Evolutionary conservation across 1,140 invertebrate genomes (phyloP), one percentile per base, ranked within the genome.

Genomic region (Tetramorium parvispinum): DNA sequence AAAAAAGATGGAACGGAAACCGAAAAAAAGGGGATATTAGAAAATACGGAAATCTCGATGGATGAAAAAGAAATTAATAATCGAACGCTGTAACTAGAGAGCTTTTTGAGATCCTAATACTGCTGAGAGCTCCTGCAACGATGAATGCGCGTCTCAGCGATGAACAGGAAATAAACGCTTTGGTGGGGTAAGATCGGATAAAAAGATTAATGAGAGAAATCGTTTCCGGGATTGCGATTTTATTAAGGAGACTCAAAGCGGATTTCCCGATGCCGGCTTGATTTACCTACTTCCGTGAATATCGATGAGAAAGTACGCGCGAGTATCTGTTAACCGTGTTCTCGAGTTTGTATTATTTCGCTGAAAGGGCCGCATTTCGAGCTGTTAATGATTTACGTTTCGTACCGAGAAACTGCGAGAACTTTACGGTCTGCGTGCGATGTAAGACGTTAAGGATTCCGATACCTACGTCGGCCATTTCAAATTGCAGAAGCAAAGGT

Each of bases 91-190:
- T 82, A 89, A 76, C 86, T 55, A 37, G 70, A 68, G 70, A 85
- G 85, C 82, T 88, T 90, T 90, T 88, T 86, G 89, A 88, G 85
- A 90, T 90, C 87, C 86, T 88, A 90, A 90, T 90, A 88, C 89
- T 70, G n/a, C 71, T 82, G 86, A 90, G 78, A 90, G 76, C 76
- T 63, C 53, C 81, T 71, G 77, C 32, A 51, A 81, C 83, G 87
- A 57, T 71, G 86, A 82, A 81, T 88, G 76, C 68, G 46, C 81
- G 57, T 78, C 81, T 88, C 55, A 40, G 73, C 87, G 49, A 89
- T 76, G 73, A 86, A 89, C 87, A 75, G 65, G 85, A 89, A 89
- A 89, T 89, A 89, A 89, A 89, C 88, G 88, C 88, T 89, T 89
- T 87, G 88, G 76, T 78, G 88, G 65, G 85, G 27, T 70, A 76